A percentile compares a stretch with the other conserved stretches of the same genome.
These are phyloP conservation scores for Zapornia atra DNA, from an alignment of 2,113 vertebrate genomes.

Conservation along the genomic window DNA sequence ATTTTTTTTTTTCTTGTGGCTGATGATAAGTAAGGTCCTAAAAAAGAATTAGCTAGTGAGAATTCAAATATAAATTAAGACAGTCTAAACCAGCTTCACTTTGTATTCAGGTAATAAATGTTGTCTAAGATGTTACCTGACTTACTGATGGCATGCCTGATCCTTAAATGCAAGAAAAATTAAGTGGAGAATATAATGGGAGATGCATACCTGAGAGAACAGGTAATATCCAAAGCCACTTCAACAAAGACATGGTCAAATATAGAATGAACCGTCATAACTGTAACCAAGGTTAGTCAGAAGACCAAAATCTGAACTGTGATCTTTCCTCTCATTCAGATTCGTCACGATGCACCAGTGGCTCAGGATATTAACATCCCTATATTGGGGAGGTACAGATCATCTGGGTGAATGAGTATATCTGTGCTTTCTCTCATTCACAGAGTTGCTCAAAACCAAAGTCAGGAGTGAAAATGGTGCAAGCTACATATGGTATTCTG, in stretches of 20 bases:
- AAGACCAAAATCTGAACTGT: neutral
- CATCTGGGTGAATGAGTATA: neutral
- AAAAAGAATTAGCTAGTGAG: neutral
- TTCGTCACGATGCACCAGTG: neutral
- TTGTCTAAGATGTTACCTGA: neutral
- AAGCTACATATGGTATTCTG: neutral
- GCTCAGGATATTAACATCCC: neutral
- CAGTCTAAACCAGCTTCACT: neutral
- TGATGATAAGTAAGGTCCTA: neutral
- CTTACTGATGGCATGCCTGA: neutral
- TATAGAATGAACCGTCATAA: neutral
- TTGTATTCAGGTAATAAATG: neutral
- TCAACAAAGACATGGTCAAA: neutral
- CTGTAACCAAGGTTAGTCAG: accelerated
- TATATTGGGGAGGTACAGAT: neutral
- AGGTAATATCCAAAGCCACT: neutral
- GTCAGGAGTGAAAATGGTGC: neutral
- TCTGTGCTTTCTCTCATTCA: neutral
- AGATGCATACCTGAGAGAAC: neutral
- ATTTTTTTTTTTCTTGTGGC: neutral
- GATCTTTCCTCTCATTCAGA: neutral
- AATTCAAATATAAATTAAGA: neutral
- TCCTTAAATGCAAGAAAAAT: neutral
- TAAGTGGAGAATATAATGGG: neutral
- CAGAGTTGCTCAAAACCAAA: neutral